A percentile compares a stretch with the other conserved stretches of the same genome.
phyloP scores from a whole-genome alignment of 2,113 vertebrate species.

The Theristicus caerulescens region DNA sequence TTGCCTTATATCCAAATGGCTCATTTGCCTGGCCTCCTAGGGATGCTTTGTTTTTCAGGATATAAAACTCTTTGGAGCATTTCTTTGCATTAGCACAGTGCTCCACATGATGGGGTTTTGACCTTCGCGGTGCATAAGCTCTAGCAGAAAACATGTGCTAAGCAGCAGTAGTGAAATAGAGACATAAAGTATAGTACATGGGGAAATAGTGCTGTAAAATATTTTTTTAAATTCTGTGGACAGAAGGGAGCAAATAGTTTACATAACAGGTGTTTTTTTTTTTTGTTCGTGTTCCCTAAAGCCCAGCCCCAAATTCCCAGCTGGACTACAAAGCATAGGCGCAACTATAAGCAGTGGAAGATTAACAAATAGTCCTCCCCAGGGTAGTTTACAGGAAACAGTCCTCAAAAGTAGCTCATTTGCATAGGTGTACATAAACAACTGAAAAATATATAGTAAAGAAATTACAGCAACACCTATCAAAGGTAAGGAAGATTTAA shows the following conservation, averaged over 20 bases:
- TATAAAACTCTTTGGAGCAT: conserved; percentile 12
- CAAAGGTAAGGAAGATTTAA: background rate
- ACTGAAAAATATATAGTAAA: background rate
- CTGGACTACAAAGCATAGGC: background rate
- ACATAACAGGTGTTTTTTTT: rapidly evolving
- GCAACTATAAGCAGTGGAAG: background rate
- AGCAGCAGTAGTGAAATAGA: background rate
- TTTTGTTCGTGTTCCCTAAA: background rate
- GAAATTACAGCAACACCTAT: background rate
- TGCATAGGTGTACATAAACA: background rate
- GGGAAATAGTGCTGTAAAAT: background rate
- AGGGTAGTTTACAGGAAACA: background rate
- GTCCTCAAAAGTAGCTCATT: background rate
- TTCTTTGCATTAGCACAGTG: background rate
- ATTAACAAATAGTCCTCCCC: background rate
- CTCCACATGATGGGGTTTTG: background rate
- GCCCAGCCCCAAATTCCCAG: background rate
- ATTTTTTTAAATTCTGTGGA: background rate
- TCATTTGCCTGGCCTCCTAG: background rate
- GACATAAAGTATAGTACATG: background rate
- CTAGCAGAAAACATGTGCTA: background rate
- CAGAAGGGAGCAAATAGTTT: background rate
- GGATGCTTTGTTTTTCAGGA: background rate
- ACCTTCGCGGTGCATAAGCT: background rate
- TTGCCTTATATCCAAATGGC: background rate